Percentiles rank a stretch among this genome's conserved stretches.
Evolutionary conservation across 2,888 invertebrate genomes (phyloP).

Genomic region (Lacanobia wlatinum): DNA sequence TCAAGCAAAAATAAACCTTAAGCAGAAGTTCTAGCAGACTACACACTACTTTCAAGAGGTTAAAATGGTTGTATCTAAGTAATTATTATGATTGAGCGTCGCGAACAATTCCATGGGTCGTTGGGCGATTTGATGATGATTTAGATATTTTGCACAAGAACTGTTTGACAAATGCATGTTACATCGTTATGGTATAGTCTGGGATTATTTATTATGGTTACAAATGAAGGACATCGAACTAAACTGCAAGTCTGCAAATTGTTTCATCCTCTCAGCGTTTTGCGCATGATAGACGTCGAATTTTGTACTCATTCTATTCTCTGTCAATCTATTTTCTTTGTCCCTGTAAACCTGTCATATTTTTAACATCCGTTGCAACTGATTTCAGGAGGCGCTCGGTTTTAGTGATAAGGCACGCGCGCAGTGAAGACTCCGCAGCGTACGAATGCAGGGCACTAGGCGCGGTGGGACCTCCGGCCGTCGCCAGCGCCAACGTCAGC

Average conservation of each 20-base stretch:
- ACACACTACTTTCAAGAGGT: conserved; percentile 57
- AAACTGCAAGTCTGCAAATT: neutral
- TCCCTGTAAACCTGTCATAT: no score
- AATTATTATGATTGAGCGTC: conserved; percentile 79
- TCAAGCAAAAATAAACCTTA: conserved; percentile 54
- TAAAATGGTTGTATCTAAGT: conserved; percentile 66
- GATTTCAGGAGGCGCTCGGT: conserved; percentile 95
- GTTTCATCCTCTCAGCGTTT: neutral
- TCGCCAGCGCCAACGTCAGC: conserved; percentile 90
- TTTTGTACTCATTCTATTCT: neutral
- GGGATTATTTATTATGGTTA: conserved; percentile 12
- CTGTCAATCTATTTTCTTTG: neutral
- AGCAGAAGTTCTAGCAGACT: conserved; percentile 50
- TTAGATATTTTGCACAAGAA: conserved; percentile 63
- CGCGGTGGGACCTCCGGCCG: conserved; percentile 91
- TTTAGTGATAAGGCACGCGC: conserved; percentile 94
- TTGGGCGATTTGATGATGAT: conserved; percentile 67
- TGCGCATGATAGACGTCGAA: neutral
- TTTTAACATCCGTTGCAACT: conserved; percentile 10
- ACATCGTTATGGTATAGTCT: conserved; percentile 24
- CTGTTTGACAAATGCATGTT: conserved; percentile 47
- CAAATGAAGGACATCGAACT: conserved; percentile 2
- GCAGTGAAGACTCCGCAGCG: conserved; percentile 93
- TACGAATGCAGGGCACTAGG: conserved; percentile 96
- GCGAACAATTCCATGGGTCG: conserved; percentile 80